A percentile compares a stretch with the other conserved stretches of the same genome.
These are phyloP conservation scores for Ochlodes sylvanus DNA, from an alignment of 2,888 invertebrate species.

Conservation along the genomic window DNA sequence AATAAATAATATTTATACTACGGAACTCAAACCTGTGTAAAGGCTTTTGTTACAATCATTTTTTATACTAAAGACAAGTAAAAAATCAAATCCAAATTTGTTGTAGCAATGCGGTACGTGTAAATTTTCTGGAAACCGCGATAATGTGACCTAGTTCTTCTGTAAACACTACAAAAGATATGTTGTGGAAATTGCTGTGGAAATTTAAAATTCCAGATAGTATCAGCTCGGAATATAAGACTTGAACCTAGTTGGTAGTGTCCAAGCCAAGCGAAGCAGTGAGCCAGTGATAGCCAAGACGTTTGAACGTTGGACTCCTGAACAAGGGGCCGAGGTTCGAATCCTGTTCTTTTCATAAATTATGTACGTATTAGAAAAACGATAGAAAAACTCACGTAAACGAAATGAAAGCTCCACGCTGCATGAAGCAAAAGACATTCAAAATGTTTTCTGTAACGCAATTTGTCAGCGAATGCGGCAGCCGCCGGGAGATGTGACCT, in stretches of 20 bases:
- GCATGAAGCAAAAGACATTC: conserved; percentile 1
- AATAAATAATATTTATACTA: no score
- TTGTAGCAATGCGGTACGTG: neutral
- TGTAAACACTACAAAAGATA: conserved; percentile 1
- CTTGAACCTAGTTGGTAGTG: no score
- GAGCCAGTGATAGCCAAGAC: no score
- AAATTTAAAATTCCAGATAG: conserved; percentile 1
- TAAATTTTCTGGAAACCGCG: neutral
- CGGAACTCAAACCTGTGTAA: no score
- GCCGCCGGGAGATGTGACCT: conserved; percentile 4
- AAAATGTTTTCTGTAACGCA: conserved; percentile 8
- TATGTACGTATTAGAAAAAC: no score
- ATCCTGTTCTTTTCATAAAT: no score
- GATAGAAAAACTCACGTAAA: no score
- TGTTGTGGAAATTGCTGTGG: conserved; percentile 7
- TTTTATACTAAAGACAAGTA: no score
- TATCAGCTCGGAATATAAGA: neutral
- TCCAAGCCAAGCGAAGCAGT: no score
- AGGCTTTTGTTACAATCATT: no score
- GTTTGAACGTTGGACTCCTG: no score
- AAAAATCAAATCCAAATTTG: neutral
- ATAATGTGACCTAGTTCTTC: conserved; percentile 4
- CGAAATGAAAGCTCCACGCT: neutral
- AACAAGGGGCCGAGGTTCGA: no score
- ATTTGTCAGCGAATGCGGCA: conserved; percentile 4